Conservation (phyloP, 2,797 vertebrate genomes). For the Arctocebus calabarensis region DNA sequence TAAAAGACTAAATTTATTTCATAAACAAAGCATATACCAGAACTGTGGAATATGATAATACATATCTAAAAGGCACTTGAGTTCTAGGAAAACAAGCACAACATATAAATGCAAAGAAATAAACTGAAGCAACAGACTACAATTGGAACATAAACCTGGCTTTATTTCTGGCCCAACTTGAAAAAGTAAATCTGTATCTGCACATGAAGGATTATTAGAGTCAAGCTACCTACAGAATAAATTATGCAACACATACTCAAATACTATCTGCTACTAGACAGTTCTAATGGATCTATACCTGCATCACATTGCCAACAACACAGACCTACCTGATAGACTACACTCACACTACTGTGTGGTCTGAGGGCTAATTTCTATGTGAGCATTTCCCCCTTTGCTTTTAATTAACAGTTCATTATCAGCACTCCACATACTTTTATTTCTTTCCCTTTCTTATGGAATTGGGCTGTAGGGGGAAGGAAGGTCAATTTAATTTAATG, state of each 20-base stretch:
- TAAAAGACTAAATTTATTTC: constrained; percentile 49
- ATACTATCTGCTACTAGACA: constrained; percentile 51
- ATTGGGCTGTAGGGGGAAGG: not conserved
- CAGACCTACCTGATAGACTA: not conserved
- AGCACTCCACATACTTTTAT: constrained; percentile 20
- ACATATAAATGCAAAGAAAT: not conserved
- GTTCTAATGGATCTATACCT: not conserved
- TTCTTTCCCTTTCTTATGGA: constrained; percentile 45
- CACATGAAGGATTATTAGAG: not conserved
- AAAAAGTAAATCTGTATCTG: constrained; percentile 47
- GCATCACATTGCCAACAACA: not conserved
- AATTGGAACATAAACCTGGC: not conserved
- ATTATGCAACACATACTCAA: constrained; percentile 4
- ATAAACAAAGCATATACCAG: not conserved
- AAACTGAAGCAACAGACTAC: constrained; percentile 36
- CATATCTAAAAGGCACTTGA: not conserved
- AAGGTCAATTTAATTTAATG: constrained; percentile 28
- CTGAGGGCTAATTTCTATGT: not conserved
- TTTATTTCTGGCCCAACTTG: not conserved
- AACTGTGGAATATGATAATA: constrained; percentile 11
- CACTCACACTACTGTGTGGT: not conserved
- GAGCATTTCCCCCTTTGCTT: constrained; percentile 42
- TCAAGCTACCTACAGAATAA: constrained; percentile 26
- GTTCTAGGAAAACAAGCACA: constrained; percentile 22
- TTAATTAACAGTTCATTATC: constrained; percentile 50